These are phyloP conservation scores for Hemibagrus guttatus DNA, from an alignment of 2,797 vertebrate species.

Conservation along the genomic window DNA sequence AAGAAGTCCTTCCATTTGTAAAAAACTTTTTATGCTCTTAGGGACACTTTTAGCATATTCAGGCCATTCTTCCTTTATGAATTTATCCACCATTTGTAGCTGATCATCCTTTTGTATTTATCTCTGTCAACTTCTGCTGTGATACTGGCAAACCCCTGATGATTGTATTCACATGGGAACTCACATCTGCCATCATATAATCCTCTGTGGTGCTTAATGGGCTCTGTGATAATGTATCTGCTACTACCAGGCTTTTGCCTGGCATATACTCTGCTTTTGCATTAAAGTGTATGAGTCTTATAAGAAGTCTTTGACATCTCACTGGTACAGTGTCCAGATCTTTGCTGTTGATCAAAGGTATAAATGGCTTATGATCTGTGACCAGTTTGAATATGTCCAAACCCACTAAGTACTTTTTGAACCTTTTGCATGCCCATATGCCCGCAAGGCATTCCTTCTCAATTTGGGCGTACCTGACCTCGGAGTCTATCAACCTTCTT, in stretches of 20 bases:
- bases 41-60: too few species aligned
- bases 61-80: too few species aligned
- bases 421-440: neutral
- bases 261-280: neutral
- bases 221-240: neutral
- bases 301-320: neutral
- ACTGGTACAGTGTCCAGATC: neutral
- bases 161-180: neutral
- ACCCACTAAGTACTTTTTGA: too few species aligned
- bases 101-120: too few species aligned
- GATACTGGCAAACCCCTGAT: neutral
- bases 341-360: neutral
- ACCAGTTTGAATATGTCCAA: neutral
- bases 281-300: neutral
- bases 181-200: neutral
- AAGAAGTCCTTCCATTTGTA: too few species aligned
- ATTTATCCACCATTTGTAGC: too few species aligned
- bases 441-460: neutral
- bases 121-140: neutral
- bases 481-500: neutral
- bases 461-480: neutral
- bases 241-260: neutral
- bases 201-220: neutral
- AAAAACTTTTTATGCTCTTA: too few species aligned
- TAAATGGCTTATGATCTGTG: neutral